Evolutionary conservation across 2,888 invertebrate genomes (phyloP).

Genomic region (Drosophila tanythrix): DNA sequence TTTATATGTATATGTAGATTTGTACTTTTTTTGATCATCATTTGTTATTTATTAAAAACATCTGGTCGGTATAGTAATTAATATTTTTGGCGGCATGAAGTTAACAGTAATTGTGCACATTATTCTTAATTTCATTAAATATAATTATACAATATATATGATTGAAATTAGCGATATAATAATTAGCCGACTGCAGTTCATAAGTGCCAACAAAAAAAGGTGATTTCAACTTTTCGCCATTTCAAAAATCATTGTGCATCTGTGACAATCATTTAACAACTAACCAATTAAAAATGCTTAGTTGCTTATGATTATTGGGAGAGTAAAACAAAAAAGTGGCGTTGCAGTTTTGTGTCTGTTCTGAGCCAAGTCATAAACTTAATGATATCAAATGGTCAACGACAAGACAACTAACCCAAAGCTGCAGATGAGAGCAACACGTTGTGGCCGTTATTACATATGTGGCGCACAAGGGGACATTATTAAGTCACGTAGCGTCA

Average conservation of each 20-base stretch:
- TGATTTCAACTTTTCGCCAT: background rate
- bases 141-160: background rate
- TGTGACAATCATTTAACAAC: conserved; percentile 4
- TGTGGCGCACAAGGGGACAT: conserved; percentile 61
- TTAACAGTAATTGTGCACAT: conserved; percentile 21
- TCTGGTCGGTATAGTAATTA: conserved; percentile 30
- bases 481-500: conserved; percentile 76
- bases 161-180: conserved; percentile 2
- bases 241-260: background rate
- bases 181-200: background rate
- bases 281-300: conserved; percentile 54
- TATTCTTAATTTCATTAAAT: conserved; percentile 16
- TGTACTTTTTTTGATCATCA: conserved; percentile 15
- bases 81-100: conserved; percentile 1
- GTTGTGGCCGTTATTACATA: conserved; percentile 61
- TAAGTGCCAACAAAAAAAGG: background rate
- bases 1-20: background rate
- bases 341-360: conserved; percentile 29
- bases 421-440: conserved; percentile 50
- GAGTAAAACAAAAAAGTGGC: conserved; percentile 28
- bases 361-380: conserved; percentile 37
- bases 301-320: conserved; percentile 19
- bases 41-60: conserved; percentile 45
- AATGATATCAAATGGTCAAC: conserved; percentile 69
- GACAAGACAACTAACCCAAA: conserved; percentile 38